Base-by-base conservation (phyloP, 2,113 vertebrate species). In the Nematolebias whitei region DNA sequence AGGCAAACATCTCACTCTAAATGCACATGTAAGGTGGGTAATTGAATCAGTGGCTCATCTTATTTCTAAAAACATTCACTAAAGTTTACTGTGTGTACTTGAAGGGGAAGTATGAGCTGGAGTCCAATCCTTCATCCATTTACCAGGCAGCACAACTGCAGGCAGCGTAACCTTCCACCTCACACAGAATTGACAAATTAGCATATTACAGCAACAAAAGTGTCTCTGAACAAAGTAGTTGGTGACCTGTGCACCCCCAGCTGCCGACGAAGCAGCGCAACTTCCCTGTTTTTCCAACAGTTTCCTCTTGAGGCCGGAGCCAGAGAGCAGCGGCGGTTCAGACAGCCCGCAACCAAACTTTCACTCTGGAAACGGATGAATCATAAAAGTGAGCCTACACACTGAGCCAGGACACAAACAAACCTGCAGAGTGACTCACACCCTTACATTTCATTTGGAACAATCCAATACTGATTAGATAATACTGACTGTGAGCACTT, bases 361-460 rank as follows among this genome's bases (percentile, higher is more conserved):
- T 65, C 78, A 78, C 55, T 9, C 41, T 38, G 59, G 69, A 54
- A 71, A 23, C 48, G 4, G 41, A 40, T 83, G 83, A 83, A 68
- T 87, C 85, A 81, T 62, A 69, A 26, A 73, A 72, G 63, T 2
- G 71, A 76, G 72, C 85, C 77, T 57, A 68, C 82, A 74, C 79
- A 64, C 63, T 67, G 76, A 2, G 32, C 40, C 75, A 59, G 73
- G 72, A 75, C 75, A 56, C 75, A 49, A 62, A 64, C 64, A 60
- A 75, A 73, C 76, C 76, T 61, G 69, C 41, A 67, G 64, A 53
- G 44, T 79, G 83, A 87, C 79, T 87, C 82, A 85, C 74, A 48
- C 40, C 71, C 54, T 48, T 40, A 56, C 40, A 51, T 68, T 81
- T 71, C 79, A 71, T 80, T 78, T 82, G 62, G 79, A 82, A 78